Conservation (phyloP, 2,113 vertebrate species). For the Mustelus asterias region DNA sequence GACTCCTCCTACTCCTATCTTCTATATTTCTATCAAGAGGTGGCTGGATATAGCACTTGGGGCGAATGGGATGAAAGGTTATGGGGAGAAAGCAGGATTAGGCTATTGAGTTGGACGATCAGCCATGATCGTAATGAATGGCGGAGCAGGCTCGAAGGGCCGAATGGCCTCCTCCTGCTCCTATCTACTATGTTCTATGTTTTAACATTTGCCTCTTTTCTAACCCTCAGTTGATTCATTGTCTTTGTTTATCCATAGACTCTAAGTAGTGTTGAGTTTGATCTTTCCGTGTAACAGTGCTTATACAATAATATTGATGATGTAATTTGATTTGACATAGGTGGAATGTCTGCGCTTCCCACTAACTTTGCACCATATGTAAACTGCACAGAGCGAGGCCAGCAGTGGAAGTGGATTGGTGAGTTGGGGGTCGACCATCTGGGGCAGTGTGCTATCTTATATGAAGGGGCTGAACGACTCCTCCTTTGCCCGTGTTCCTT, state of each 20-base stretch:
- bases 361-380: constrained; percentile 83
- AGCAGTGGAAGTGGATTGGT: constrained; percentile 93
- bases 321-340: constrained; percentile 43
- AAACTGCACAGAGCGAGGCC: constrained; percentile 80
- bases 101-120: too few relatives aligned
- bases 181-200: too few relatives aligned
- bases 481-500: not conserved
- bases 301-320: not conserved
- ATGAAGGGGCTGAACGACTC: not conserved
- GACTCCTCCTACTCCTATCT: too few relatives aligned
- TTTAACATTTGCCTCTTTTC: not conserved
- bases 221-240: not conserved
- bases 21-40: too few relatives aligned
- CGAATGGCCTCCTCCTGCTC: too few relatives aligned
- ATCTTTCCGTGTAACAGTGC: not conserved
- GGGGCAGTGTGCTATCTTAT: not conserved
- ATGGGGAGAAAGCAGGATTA: too few relatives aligned
- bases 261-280: not conserved
- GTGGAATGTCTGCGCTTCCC: constrained; percentile 65
- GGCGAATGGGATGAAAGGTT: too few relatives aligned
- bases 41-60: too few relatives aligned
- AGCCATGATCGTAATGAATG: too few relatives aligned
- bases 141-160: too few relatives aligned
- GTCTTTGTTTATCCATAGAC: not conserved
- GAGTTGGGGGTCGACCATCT: constrained; percentile 43